Percentiles rank a stretch among this genome's conserved stretches.
Evolutionary conservation across 2,113 vertebrate species (phyloP).

Genomic region (Melanostigma gelatinosum): DNA sequence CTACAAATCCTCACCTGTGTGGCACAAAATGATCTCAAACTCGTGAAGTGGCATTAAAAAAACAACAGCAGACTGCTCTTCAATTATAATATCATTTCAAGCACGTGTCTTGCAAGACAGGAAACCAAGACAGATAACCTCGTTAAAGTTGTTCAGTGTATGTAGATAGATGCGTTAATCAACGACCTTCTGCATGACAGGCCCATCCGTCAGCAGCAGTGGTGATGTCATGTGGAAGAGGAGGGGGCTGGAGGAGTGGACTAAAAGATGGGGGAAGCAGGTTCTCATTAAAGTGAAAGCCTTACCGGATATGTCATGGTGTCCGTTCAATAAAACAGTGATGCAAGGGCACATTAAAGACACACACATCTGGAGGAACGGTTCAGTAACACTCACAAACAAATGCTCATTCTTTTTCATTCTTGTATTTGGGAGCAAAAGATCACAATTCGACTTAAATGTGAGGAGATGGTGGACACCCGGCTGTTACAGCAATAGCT

Average conservation of each 20-base stretch:
- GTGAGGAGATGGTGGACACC: background rate
- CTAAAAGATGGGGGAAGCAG: background rate
- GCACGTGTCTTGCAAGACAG: background rate
- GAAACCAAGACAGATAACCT: constrained; percentile 7
- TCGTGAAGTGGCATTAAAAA: background rate
- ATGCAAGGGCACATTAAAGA: constrained; percentile 32
- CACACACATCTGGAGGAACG: background rate
- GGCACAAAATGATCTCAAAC: background rate
- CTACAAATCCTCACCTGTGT: background rate
- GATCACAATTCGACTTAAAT: background rate
- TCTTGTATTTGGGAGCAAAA: background rate
- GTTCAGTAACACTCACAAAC: background rate
- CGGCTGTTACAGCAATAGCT: background rate
- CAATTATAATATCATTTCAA: background rate
- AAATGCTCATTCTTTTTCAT: background rate
- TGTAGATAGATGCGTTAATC: constrained; percentile 9
- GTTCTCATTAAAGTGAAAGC: constrained; percentile 59
- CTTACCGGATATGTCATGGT: constrained; percentile 26
- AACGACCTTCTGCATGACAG: constrained; percentile 35
- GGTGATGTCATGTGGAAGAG: constrained; percentile 45
- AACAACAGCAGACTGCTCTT: no score
- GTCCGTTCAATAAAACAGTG: constrained; percentile 39
- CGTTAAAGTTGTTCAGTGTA: constrained; percentile 1
- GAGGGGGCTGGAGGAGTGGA: background rate
- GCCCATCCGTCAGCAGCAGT: constrained; percentile 4